Evolutionary conservation across 92 coral and sea anemone genomes (phyloP), one percentile per base, ranked within the genome.

Genomic region (Porites lobata): DNA sequence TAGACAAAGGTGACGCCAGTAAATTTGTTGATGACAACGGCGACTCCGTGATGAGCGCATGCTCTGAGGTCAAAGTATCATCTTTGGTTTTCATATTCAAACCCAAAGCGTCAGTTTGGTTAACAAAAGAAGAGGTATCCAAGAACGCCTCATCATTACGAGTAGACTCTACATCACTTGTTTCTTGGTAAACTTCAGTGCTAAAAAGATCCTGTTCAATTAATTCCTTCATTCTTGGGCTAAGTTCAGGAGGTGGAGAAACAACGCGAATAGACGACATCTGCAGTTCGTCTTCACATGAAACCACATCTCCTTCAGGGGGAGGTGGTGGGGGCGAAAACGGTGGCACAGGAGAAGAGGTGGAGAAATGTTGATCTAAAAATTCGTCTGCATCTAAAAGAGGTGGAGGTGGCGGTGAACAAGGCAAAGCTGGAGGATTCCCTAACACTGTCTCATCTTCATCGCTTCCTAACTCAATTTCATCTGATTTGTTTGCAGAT

Each of bases 221-320:
- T 7, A 80, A 65, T 64, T 63, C 64, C 70, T 72, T 71, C 61
- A 83, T 63, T 82, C 81, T 56, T 8, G 94, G 92, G 69, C 85
- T 87, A 47, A 91, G 86, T 6, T 24, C 84, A 21, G 88, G 88
- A 56, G 94, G 91, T 8, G 89, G 93, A 54, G 93, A 78, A 81
- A 86, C 87, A 63, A 90, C 26, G 10, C 78, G 87, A 63, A 86
- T 17, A 8, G 87, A 59, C 9, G 80, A 62, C 54, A 79, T 22
- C 1, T 19, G 1, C 12, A 66, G 15, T 21, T 47, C 70, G 15
- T 77, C 59, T 50, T 80, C 91, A 62, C 38, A 51, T 21, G 71
- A 19, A 26, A 63, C 68, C 7, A 43, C 4, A 11, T 87, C 85
- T 59, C 71, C 19, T 8, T 75, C 69, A 4, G 74, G 68, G n/a